Base-by-base conservation (phyloP, 64 coral and sea anemone genomes). In the Stylophora pistillata region DNA sequence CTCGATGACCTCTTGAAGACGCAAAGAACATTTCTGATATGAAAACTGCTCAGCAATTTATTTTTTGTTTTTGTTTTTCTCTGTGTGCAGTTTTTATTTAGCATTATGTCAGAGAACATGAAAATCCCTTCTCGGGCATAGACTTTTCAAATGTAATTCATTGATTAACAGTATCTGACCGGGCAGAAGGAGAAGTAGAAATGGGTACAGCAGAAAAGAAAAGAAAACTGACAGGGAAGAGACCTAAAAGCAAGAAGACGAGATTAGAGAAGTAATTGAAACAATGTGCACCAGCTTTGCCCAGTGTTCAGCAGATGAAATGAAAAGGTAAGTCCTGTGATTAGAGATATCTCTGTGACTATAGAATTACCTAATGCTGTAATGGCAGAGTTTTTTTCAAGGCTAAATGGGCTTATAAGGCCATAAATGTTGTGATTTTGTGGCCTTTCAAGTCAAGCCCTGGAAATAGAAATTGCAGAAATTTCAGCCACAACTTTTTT, bases 321-420 rank as follows among this genome's bases (percentile, higher is more conserved):
- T 85, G 60, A 85, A 85, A 85, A 85, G 64, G 81, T 70, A 85
- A 85, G 31, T 68, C 23, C 58, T 85, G 29, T 85, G 62, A 85
- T 70, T 68, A 37, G 6, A 70, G 29, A 85, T 13, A 85, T 7
- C 29, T 68, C 58, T 16, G 6, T 64, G 23, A 83, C n/a, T n/a
- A n/a, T n/a, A n/a, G 26, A 70, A 85, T 85, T 65, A 65, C 32
- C 59, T 70, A 70, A 68, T 85, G 26, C 59, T 20, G 27, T 68
- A 52, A 85, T 70, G n/a, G 62, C 62, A 65, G 61, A 18, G 71
- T 70, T 17, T 78, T 78, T 29, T 78, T 78, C 34, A 16, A 54
- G 15, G 10, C 34, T 30, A 74, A 33, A 41, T 25, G 72, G 29
- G n/a, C 29, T 34, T 74, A 34, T 34, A 3, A 74, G 28, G 72